phyloP scores from a whole-genome alignment of 2,888 invertebrate genomes.

The Sarcophaga rosellei region DNA sequence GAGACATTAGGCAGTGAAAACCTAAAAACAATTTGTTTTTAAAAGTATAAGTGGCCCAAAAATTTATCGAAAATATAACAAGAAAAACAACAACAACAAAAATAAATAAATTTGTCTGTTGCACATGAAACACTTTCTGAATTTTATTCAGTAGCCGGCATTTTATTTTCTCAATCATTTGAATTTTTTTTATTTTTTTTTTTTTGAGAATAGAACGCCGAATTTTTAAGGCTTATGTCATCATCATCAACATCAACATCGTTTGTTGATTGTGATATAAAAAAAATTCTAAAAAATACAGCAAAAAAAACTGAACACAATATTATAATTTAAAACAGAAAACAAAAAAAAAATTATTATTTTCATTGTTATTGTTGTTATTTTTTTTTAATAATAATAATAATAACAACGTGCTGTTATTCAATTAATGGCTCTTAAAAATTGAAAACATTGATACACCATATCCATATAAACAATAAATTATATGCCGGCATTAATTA shows the following conservation, averaged over 20 bases:
- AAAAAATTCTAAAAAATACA: neutral
- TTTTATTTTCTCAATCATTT: constrained; percentile 10
- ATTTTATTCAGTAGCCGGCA: constrained; percentile 35
- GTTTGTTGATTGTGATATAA: constrained; percentile 19
- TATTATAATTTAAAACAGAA: neutral
- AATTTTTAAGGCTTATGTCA: constrained; percentile 59
- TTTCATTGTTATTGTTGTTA: neutral
- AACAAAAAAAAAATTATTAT: neutral
- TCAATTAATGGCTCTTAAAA: neutral
- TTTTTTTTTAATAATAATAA: neutral
- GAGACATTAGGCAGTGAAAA: neutral
- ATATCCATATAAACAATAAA: neutral
- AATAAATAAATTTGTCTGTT: neutral
- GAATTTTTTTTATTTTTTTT: neutral
- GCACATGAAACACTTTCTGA: constrained; percentile 11
- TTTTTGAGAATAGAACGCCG: constrained; percentile 3
- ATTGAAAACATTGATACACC: neutral
- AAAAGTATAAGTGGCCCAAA: neutral
- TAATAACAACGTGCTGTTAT: constrained; percentile 26
- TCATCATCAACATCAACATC: constrained; percentile 42
- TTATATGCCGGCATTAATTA: neutral
- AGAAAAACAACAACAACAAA: neutral
- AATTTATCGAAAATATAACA: neutral
- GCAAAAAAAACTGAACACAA: neutral
- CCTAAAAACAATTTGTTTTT: neutral